Base-by-base conservation (phyloP, 2,888 invertebrate species). In the Papilio elwesi region DNA sequence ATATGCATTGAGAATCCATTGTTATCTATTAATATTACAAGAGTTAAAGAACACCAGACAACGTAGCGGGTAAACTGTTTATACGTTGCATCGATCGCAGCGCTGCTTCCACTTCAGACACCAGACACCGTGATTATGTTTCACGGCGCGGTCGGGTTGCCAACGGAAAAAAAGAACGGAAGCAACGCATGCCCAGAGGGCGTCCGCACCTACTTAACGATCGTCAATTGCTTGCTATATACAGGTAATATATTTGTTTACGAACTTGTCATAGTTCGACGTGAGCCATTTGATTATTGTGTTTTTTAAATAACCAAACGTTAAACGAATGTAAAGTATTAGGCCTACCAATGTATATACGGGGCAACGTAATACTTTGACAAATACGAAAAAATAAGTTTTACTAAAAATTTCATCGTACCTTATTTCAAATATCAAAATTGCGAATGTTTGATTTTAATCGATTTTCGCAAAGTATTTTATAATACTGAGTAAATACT, bases 21-120 rank as follows among this genome's bases (percentile, higher is more conserved):
- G 73, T 73, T 73, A 26, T 65, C 73, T 73, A 73, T 73, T 64
- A 55, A 73, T 73, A 73, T 55, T 6, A 52, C 64, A 1, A 52
- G 63, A 68, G 55, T 73, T 73, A 73, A 73, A 69, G 64, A 73
- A 73, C 47, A 65, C 73, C 73, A 73, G 73, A 73, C 73, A 62
- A 64, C 52, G 48, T 36, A 53, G 63, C 68, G 65, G 57, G 57
- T 68, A 69, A 73, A 69, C 73, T 73, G 69, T 73, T 73, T 73
- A 49, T 64, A 69, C 69, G 64, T 64, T 73, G 69, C 65, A 69
- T 69, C 64, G 63, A 64, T 64, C 64, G 63, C 51, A 55, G n/a
- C 13, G 15, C 36, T 53, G 49, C 62, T 53, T 26, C 69, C 65
- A 68, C 65, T 68, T 73, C 68, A 71, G 71, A 71, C 63, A 68